Evolutionary conservation across 2,888 invertebrate species (phyloP), one percentile per base, ranked within the genome.

Genomic region (Ethmia dodecea): DNA sequence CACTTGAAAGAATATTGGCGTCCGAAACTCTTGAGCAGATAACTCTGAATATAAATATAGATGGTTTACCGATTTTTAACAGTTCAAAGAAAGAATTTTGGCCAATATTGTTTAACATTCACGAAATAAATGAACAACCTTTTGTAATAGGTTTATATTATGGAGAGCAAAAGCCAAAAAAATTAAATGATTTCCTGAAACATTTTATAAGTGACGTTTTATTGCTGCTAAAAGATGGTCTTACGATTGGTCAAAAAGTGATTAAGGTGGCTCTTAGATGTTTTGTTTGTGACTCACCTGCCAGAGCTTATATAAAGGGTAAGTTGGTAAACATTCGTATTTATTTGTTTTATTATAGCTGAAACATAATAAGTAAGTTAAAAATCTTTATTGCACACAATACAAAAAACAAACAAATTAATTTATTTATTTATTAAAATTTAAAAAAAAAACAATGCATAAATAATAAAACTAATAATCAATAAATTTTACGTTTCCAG

Each of bases 271-370:
- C 8, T 10, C 14, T 38, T 10, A 29, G 25, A 31, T 34, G 34
- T 22, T 38, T 38, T 28, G 13, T 34, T 10, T 38, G 38, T 26
- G 38, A 38, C 15, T 34, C 38, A 5, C 38, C 38, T 15, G 38
- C 38, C 1, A 30, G 38, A 22, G 26, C 38, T 10, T 27, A 26
- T 8, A 31, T 38, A 13, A 38, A 33, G 31, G 38, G 34, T 38
- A 28, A 25, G 10, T 13, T 14, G 11, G 25, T 25, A 13, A 3
- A 31, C 8, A 5, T 13, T 22, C 9, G 8, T 13, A 15, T 11
- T 11, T 11, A 22, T 10, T 25, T 13, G 24, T 24, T 24, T 24
- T 24, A 8, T 24, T 24, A 24, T n/a, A 24, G 6, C 24, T 8
- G 24, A 4, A n/a, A 8, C 10, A 8, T 25, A 32, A 10, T 6